phyloP scores from a whole-genome alignment of 2,113 vertebrate genomes.

The Australoheros scitulus region DNA sequence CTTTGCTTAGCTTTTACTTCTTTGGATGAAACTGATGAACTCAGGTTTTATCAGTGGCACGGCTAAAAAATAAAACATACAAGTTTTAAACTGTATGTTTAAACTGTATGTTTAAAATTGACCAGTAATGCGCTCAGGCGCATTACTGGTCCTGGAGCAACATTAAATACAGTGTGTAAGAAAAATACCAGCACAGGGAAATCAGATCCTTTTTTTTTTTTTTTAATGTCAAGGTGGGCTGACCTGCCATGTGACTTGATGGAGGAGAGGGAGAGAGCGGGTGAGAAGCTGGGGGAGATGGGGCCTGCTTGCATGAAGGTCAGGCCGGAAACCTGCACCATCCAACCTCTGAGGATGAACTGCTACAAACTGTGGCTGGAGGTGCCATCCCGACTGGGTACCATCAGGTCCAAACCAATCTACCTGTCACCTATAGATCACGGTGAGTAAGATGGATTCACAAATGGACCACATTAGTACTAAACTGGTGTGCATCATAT shows the following conservation, averaged over 20 bases:
- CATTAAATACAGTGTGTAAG: neutral
- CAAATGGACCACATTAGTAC: neutral
- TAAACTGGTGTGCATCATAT: too few species aligned
- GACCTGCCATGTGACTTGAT: conserved; percentile 81
- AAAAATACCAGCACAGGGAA: neutral
- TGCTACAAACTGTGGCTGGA: conserved; percentile 94
- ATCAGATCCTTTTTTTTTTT: neutral
- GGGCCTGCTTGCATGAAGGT: conserved; percentile 71
- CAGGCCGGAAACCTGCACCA: conserved; percentile 74
- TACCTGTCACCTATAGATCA: conserved; percentile 87
- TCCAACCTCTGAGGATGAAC: conserved; percentile 85
- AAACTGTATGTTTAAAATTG: too few species aligned
- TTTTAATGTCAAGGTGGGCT: conserved; percentile 55
- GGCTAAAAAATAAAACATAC: too few species aligned
- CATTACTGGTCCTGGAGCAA: neutral
- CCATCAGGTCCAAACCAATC: conserved; percentile 82
- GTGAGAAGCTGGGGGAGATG: conserved; percentile 68
- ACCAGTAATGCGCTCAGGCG: too few species aligned
- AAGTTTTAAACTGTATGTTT: too few species aligned
- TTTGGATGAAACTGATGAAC: neutral
- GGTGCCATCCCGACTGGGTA: conserved; percentile 78
- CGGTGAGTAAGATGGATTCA: conserved; percentile 77
- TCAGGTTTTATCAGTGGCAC: too few species aligned
- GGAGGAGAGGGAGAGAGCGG: conserved; percentile 67
- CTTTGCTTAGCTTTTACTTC: neutral